A percentile compares a stretch with the other conserved stretches of the same genome.
These are phyloP conservation scores for Pogonocichla stellata DNA, from an alignment of 2,113 vertebrate genomes.

Conservation along the genomic window DNA sequence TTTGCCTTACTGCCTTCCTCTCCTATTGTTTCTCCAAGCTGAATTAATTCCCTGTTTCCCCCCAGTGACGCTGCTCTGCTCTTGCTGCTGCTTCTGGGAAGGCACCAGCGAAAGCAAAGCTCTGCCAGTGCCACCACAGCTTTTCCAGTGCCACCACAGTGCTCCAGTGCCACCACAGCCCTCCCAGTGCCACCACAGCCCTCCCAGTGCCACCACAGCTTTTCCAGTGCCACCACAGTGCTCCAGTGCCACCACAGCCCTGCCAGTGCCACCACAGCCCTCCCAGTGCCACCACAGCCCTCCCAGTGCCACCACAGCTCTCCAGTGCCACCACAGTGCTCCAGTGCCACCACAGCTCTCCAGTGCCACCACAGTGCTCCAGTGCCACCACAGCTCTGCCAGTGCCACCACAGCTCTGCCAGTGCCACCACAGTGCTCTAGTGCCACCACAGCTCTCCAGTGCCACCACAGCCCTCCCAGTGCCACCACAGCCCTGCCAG, in stretches of 20 bases:
- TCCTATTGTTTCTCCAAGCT: slow-evolving; percentile 64
- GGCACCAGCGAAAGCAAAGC: background rate
- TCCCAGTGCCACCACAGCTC: too few relatives aligned
- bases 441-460: background rate
- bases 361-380: background rate
- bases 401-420: background rate
- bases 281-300: background rate
- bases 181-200: background rate
- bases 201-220: background rate
- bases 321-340: background rate
- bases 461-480: background rate
- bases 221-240: background rate
- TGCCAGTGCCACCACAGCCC: background rate
- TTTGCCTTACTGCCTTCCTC: slow-evolving; percentile 62
- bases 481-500: background rate
- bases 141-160: background rate
- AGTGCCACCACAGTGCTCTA: background rate
- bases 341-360: background rate
- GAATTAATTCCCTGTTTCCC: slow-evolving; percentile 31
- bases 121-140: background rate
- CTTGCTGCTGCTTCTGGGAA: background rate
- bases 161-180: background rate
- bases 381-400: background rate
- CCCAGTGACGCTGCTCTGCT: background rate
- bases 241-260: background rate